These are phyloP conservation scores for Xylocampa areola DNA, from an alignment of 2,888 invertebrate species.

Conservation along the genomic window DNA sequence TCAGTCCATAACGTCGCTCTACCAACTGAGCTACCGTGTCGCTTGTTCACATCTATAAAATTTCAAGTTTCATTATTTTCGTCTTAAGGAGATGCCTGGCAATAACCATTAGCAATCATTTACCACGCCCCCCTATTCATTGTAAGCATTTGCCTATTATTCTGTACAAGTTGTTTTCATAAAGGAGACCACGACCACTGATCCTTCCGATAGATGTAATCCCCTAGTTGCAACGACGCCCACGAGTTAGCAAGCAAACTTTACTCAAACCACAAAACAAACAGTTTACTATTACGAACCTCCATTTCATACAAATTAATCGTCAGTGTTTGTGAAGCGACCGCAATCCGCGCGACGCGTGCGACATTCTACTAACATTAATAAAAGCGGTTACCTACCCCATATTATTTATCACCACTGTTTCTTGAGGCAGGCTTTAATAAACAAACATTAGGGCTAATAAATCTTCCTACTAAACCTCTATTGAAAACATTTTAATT, in stretches of 20 bases:
- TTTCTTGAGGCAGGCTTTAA: constrained; percentile 13
- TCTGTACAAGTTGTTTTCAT: no score
- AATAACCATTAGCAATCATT: no score
- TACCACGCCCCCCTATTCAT: no score
- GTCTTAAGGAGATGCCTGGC: no score
- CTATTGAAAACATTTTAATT: not conserved
- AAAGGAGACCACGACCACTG: no score
- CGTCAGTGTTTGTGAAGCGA: constrained; percentile 8
- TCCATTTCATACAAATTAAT: constrained; percentile 30
- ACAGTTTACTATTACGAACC: not conserved
- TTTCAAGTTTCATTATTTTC: no score
- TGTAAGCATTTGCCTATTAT: no score
- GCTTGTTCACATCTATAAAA: no score
- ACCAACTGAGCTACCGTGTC: no score
- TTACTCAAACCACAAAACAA: not conserved
- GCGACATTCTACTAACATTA: constrained; percentile 23
- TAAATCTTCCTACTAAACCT: constrained; percentile 5
- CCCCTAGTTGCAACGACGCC: no score
- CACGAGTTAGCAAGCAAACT: not conserved
- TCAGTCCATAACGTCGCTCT: no score
- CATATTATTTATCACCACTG: constrained; percentile 25
- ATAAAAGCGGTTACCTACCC: constrained; percentile 14
- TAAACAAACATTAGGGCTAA: constrained; percentile 17
- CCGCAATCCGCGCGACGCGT: constrained; percentile 19
- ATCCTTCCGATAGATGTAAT: no score